Conservation (phyloP, 2,797 vertebrate species). For the Rhodeus uyekii region DNA sequence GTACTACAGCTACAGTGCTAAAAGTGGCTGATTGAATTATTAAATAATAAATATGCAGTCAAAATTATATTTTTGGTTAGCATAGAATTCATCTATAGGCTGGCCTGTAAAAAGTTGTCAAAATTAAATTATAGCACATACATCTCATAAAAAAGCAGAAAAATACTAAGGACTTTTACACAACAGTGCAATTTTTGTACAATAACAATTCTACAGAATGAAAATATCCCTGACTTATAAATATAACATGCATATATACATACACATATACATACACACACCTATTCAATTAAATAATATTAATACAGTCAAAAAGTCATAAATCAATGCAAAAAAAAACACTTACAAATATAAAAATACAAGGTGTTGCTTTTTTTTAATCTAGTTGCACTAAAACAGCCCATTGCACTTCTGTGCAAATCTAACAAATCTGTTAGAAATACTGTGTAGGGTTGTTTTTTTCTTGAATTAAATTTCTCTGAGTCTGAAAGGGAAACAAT, state of each 20-base stretch:
- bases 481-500: not conserved
- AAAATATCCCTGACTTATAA: too few species aligned
- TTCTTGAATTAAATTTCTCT: not conserved
- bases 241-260: too few species aligned
- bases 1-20: not conserved
- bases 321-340: too few species aligned
- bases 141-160: not conserved
- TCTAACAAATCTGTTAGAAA: not conserved
- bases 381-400: not conserved
- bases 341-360: too few species aligned
- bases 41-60: not conserved
- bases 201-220: too few species aligned
- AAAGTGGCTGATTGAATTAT: not conserved
- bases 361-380: not conserved
- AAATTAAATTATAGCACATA: not conserved
- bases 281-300: too few species aligned
- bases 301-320: not conserved
- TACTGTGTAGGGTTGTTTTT: not conserved
- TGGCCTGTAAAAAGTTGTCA: not conserved
- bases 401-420: too few species aligned
- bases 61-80: too few species aligned
- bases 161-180: not conserved
- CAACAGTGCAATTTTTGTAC: not conserved
- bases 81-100: not conserved
- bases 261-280: too few species aligned